phyloP scores from a whole-genome alignment of 1,140 invertebrate genomes.

The Zaprionus capensis region DNA sequence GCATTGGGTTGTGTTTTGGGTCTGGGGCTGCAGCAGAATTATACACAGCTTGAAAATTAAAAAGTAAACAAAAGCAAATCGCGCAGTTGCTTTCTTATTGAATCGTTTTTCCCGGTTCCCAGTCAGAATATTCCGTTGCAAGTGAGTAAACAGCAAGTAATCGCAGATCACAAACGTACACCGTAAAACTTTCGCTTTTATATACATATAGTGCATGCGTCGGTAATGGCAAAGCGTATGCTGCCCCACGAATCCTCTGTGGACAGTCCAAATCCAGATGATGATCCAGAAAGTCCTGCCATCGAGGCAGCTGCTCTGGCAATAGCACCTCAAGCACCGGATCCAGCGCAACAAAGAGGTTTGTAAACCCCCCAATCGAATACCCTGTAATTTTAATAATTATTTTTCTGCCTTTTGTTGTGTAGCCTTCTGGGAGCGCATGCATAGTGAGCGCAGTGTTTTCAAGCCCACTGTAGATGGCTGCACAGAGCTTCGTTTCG shows the following conservation, averaged over 20 bases:
- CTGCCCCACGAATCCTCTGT: conserved; percentile 62
- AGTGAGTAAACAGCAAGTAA: conserved; percentile 46
- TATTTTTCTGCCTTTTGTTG: background rate
- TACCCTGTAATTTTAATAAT: background rate
- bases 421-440: conserved; percentile 72
- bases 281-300: conserved; percentile 78
- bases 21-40: conserved; percentile 40
- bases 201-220: conserved; percentile 63
- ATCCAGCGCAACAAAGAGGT: conserved; percentile 64
- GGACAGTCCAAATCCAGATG: conserved; percentile 63
- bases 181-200: conserved; percentile 18
- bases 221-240: conserved; percentile 71
- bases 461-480: conserved; percentile 62
- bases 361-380: background rate
- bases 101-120: background rate
- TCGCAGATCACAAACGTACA: background rate
- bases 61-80: conserved; percentile 19
- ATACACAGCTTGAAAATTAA: conserved; percentile 29
- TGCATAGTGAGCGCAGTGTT: conserved; percentile 10
- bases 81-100: background rate
- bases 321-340: conserved; percentile 49
- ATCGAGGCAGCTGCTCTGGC: conserved; percentile 73
- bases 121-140: background rate
- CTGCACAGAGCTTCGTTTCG: conserved; percentile 80
- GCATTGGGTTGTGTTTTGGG: conserved; percentile 28